Evolutionary conservation across 2,113 vertebrate genomes (phyloP).

Genomic region (Podarcis raffonei): DNA sequence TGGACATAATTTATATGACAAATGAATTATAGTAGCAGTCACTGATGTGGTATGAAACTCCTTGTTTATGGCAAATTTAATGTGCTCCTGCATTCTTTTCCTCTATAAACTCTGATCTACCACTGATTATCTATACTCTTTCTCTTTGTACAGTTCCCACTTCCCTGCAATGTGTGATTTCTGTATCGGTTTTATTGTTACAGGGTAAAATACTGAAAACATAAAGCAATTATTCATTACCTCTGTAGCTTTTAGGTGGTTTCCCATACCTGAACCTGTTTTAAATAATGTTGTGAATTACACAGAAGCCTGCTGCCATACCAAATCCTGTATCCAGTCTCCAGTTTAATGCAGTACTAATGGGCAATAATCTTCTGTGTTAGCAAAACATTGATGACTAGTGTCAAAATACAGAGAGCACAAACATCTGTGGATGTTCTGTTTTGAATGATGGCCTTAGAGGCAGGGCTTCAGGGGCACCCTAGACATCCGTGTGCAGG

Average conservation of each 20-base stretch:
- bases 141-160: slow-evolving; percentile 7
- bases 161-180: background rate
- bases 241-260: background rate
- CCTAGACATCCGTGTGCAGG: background rate
- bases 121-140: slow-evolving; percentile 27
- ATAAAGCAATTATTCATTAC: background rate
- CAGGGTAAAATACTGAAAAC: slow-evolving; percentile 32
- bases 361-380: slow-evolving; percentile 9
- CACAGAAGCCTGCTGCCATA: slow-evolving; percentile 5
- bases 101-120: slow-evolving; percentile 33
- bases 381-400: background rate
- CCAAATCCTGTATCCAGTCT: background rate
- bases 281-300: slow-evolving; percentile 6
- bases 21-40: slow-evolving; percentile 60
- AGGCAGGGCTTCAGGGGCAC: background rate
- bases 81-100: slow-evolving; percentile 30
- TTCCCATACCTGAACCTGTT: slow-evolving; percentile 5
- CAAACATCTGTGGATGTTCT: too few relatives aligned
- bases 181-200: slow-evolving; percentile 14
- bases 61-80: slow-evolving; percentile 59
- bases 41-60: slow-evolving; percentile 44
- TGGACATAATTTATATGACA: slow-evolving; percentile 57
- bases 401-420: background rate
- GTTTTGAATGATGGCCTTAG: too few relatives aligned
- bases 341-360: background rate